Evolutionary conservation across 2,113 vertebrate species (phyloP).

Genomic region (Pollachius pollachius): DNA sequence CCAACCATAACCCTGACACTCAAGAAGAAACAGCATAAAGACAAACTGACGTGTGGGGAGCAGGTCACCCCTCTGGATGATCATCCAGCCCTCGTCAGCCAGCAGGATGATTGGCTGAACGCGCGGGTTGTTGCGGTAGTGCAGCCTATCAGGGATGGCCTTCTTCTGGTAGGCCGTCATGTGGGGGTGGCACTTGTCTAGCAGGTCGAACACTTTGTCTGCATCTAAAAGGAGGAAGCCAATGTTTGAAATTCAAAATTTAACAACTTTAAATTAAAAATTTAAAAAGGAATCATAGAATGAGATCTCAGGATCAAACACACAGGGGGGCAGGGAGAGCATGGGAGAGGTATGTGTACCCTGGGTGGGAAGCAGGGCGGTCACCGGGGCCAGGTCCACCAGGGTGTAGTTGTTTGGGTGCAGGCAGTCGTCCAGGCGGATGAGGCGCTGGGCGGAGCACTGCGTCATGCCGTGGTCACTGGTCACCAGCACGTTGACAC

Average conservation of each 20-base stretch:
- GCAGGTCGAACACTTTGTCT: slow-evolving; percentile 27
- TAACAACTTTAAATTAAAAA: background rate
- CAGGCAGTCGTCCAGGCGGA: slow-evolving; percentile 81
- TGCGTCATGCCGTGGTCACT: slow-evolving; percentile 98
- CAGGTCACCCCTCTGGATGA: slow-evolving; percentile 71
- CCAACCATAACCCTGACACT: too few species aligned
- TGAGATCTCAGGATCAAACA: too few species aligned
- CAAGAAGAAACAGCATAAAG: background rate
- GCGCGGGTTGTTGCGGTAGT: slow-evolving; percentile 82
- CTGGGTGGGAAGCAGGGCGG: slow-evolving; percentile 80
- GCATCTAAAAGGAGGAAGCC: slow-evolving; percentile 24
- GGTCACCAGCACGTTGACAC: slow-evolving; percentile 85
- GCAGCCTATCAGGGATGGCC: slow-evolving; percentile 83
- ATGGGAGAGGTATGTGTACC: slow-evolving; percentile 56
- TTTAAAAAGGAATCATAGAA: background rate
- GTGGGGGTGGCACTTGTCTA: slow-evolving; percentile 75
- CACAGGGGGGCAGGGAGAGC: too few species aligned
- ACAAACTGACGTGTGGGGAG: slow-evolving; percentile 72
- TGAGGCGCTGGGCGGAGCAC: slow-evolving; percentile 81
- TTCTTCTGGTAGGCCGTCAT: slow-evolving; percentile 88
- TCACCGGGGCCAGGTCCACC: slow-evolving; percentile 81
- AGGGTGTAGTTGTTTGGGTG: slow-evolving; percentile 71
- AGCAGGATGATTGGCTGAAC: slow-evolving; percentile 89
- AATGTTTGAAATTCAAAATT: background rate
- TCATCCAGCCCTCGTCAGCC: slow-evolving; percentile 96